A percentile compares a stretch with the other conserved stretches of the same genome.
Evolutionary conservation across 1,140 invertebrate genomes (phyloP).

Genomic region (Drosophila kohkoa): DNA sequence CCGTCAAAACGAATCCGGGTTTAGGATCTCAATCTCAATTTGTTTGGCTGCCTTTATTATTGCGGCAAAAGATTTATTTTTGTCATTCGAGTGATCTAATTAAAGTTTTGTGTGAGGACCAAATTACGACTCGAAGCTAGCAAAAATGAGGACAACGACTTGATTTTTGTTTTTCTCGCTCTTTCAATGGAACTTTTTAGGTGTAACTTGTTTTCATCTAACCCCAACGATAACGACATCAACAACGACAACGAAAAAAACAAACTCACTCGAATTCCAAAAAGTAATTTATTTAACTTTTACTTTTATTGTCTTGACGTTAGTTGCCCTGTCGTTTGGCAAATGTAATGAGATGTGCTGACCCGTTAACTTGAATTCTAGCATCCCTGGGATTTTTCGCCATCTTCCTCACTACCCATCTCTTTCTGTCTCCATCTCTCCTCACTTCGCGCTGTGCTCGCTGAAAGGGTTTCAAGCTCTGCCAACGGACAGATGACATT

Average conservation of each 20-base stretch:
- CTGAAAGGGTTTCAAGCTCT: constrained; percentile 25
- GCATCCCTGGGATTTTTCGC: constrained; percentile 19
- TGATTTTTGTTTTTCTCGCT: constrained; percentile 39
- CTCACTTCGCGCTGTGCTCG: not conserved
- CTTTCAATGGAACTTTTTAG: constrained; percentile 19
- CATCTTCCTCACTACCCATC: not conserved
- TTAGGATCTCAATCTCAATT: constrained; percentile 54
- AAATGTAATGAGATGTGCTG: constrained; percentile 76
- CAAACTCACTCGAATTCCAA: constrained; percentile 56
- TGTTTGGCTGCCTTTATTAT: constrained; percentile 73
- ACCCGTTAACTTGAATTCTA: constrained; percentile 63
- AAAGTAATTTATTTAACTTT: constrained; percentile 79
- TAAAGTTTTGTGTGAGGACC: constrained; percentile 70
- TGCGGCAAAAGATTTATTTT: constrained; percentile 78
- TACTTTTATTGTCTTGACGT: constrained; percentile 60
- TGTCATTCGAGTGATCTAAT: constrained; percentile 80
- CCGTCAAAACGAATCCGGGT: constrained; percentile 29
- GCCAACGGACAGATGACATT: constrained; percentile 27
- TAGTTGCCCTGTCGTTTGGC: constrained; percentile 43
- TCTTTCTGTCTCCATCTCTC: not conserved
- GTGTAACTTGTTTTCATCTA: constrained; percentile 70
- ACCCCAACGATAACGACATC: constrained; percentile 1
- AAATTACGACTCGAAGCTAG: constrained; percentile 49
- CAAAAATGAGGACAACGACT: constrained; percentile 22
- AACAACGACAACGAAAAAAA: constrained; percentile 19